phyloP scores from a whole-genome alignment of 2,888 invertebrate genomes.

The Bhutanitis thaidina region DNA sequence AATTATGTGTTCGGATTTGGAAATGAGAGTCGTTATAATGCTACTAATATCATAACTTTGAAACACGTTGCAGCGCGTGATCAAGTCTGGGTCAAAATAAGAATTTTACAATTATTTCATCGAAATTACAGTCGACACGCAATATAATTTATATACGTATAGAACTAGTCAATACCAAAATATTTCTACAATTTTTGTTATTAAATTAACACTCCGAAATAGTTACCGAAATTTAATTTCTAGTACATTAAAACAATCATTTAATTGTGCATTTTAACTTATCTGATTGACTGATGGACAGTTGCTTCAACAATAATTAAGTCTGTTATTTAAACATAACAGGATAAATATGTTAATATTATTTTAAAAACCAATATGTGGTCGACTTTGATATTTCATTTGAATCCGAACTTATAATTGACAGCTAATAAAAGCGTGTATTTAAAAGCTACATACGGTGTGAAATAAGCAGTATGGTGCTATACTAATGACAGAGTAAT shows the following conservation, averaged over 20 bases:
- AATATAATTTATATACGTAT: too few relatives aligned
- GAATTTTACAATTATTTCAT: background rate
- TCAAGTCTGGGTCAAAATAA: background rate
- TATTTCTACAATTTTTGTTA: too few relatives aligned
- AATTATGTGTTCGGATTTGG: conserved; percentile 54
- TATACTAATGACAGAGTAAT: conserved; percentile 71
- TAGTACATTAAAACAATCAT: too few relatives aligned
- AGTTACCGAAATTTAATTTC: too few relatives aligned
- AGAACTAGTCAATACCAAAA: too few relatives aligned
- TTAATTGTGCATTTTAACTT: too few relatives aligned
- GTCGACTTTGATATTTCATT: background rate
- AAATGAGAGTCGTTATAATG: conserved; percentile 32
- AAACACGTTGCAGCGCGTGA: background rate
- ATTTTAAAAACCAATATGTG: background rate
- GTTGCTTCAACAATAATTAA: background rate
- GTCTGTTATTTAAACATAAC: background rate
- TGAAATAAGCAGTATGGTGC: conserved; percentile 60
- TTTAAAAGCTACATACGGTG: conserved; percentile 47
- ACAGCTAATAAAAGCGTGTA: conserved; percentile 29
- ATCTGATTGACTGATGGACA: too few relatives aligned
- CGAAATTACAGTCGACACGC: too few relatives aligned
- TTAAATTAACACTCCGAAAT: too few relatives aligned
- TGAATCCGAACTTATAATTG: conserved; percentile 27
- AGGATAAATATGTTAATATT: background rate
- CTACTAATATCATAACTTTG: conserved; percentile 1